Evolutionary conservation across 2,888 invertebrate species (phyloP).

Genomic region (Artemia sinica): DNA sequence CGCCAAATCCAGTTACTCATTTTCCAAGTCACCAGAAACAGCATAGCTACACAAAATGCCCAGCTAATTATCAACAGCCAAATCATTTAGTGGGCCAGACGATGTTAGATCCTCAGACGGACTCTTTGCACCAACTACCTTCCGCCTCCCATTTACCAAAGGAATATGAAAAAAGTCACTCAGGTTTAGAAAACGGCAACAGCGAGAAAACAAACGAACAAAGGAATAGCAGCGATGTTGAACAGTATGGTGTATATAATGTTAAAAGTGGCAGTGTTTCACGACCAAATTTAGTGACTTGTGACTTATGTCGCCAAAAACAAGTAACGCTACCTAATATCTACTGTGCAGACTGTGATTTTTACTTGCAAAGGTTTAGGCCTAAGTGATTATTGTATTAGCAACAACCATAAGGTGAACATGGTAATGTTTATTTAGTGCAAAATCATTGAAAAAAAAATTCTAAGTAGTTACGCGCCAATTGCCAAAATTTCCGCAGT

Average conservation of each 20-base stretch:
- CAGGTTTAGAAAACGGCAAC: neutral
- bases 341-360: slow-evolving; percentile 79
- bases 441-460: too few relatives aligned
- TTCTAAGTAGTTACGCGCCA: too few relatives aligned
- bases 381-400: slow-evolving; percentile 33
- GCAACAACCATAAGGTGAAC: too few relatives aligned
- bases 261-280: slow-evolving; percentile 14
- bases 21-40: neutral
- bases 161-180: neutral
- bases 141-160: neutral
- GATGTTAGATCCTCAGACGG: too few relatives aligned
- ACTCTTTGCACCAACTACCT: neutral
- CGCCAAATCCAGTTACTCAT: neutral
- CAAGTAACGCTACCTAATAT: slow-evolving; percentile 54
- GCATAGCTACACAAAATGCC: neutral
- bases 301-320: slow-evolving; percentile 73
- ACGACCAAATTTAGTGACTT: slow-evolving; percentile 32
- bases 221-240: neutral
- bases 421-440: too few relatives aligned
- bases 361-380: slow-evolving; percentile 71
- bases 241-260: slow-evolving; percentile 10
- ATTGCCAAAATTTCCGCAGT: too few relatives aligned
- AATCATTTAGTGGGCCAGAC: neutral
- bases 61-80: neutral
- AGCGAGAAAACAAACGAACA: neutral